These are phyloP conservation scores for Phrixothrix hirtus DNA, from an alignment of 2,888 invertebrate genomes.

Conservation along the genomic window DNA sequence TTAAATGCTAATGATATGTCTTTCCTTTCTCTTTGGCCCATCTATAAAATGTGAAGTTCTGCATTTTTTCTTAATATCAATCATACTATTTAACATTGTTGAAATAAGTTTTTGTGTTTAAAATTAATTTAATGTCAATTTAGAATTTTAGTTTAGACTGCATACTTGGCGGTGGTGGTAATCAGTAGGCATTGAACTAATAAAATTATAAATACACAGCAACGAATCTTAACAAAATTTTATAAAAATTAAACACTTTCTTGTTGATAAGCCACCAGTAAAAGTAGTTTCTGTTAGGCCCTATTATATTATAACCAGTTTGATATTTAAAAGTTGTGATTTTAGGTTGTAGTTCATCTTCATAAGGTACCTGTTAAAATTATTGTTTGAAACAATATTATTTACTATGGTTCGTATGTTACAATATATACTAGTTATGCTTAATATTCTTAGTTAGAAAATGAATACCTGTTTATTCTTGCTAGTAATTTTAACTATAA, in stretches of 20 bases:
- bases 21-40: neutral
- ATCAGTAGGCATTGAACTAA: neutral
- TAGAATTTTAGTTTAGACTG: neutral
- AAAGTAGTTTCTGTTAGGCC: constrained; percentile 15
- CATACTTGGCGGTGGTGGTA: neutral
- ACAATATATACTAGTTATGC: neutral
- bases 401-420: neutral
- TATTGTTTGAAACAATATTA: neutral
- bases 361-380: constrained; percentile 11
- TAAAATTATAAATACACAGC: neutral
- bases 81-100: neutral
- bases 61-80: too few species aligned
- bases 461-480: too few species aligned
- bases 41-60: too few species aligned
- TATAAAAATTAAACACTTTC: constrained; percentile 2
- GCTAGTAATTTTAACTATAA: too few species aligned
- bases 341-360: constrained; percentile 13
- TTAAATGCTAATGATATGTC: neutral
- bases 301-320: neutral
- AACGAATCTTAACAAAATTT: neutral
- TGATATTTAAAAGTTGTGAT: constrained; percentile 19
- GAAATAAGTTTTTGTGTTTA: neutral
- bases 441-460: too few species aligned
- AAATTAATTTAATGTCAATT: neutral
- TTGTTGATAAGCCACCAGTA: neutral